A percentile compares a stretch with the other conserved stretches of the same genome.
Evolutionary conservation across 2,888 invertebrate species (phyloP).

Genomic region (Tiphia femorata): DNA sequence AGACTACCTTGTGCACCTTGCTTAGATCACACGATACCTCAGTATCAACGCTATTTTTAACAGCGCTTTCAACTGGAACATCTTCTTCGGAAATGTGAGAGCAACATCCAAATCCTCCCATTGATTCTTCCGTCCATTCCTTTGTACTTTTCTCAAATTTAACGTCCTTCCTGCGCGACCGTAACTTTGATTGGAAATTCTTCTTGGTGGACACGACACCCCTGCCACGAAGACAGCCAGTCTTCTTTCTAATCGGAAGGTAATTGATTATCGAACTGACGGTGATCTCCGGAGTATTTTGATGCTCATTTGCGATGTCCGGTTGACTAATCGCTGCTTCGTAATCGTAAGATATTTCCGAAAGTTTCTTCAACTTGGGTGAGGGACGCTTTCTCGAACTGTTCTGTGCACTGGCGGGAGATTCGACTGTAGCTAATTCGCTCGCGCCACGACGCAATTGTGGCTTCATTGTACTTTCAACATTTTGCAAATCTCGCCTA

Average conservation of each 20-base stretch:
- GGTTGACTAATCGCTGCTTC: slow-evolving; percentile 45
- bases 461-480: slow-evolving; percentile 40
- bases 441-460: slow-evolving; percentile 18
- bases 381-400: neutral
- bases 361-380: slow-evolving; percentile 11
- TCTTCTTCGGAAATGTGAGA: no score
- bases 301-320: slow-evolving; percentile 35
- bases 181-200: slow-evolving; percentile 27
- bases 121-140: no score
- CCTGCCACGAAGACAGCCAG: slow-evolving; percentile 2
- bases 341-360: slow-evolving; percentile 37
- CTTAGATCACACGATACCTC: no score
- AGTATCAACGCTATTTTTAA: no score
- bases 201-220: slow-evolving; percentile 5
- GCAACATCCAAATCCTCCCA: no score
- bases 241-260: slow-evolving; percentile 4
- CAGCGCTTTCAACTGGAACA: no score
- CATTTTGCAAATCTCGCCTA: slow-evolving; percentile 22
- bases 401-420: slow-evolving; percentile 1
- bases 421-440: slow-evolving; percentile 22
- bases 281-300: slow-evolving; percentile 1
- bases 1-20: no score
- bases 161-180: neutral
- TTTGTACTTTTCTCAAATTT: no score
- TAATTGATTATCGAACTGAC: slow-evolving; percentile 12